Base-by-base conservation (phyloP, 1,140 invertebrate genomes). In the Saxidomus purpurata region DNA sequence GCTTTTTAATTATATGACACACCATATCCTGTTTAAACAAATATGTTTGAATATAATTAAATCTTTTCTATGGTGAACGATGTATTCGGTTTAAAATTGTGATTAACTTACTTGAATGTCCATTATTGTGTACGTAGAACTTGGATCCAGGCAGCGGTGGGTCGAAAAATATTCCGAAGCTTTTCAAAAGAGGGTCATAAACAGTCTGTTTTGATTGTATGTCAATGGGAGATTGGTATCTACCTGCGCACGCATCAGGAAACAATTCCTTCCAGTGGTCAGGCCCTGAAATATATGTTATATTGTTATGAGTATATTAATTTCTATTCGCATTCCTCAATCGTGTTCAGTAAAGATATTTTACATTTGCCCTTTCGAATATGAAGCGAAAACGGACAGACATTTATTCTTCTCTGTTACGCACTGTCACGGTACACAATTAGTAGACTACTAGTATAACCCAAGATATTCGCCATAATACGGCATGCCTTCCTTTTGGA, bases 161-260 rank as follows among this genome's bases (percentile, higher is more conserved):
- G 79, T 95, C 93, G 74, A 91, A 92, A 88, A 92, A 95, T 43
- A 95, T 89, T 49, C 92, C 92, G 67, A 95, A 94, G 22, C 94
- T 93, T 52, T 90, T 93, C 19, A 95, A 91, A 19, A 86, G 80
- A 25, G 92, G 89, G 69, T 95, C 90, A 87, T 93, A 94, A 1
- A 92, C 40, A n/a, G 95, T 93, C 25, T 92, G 47, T 47, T 89
- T 69, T 8, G 91, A 84, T 3, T 81, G 49, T 13, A 95, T 93
- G 88, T 95, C 91, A 19, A 95, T 94, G 0, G 95, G 95, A 0
- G 95, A 95, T 76, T 95, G 95, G 61, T 92, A 49, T 47, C 87
- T 74, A 11, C 95, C 95, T 8, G 92, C 88, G 40, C 95, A 95
- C 17, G 90, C 90, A 36, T 92, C 90, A 15, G 93, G 92, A 61